Conservation (phyloP, 35 echinoderm and acorn worm genomes). For the Apostichopus parvimensis region DNA sequence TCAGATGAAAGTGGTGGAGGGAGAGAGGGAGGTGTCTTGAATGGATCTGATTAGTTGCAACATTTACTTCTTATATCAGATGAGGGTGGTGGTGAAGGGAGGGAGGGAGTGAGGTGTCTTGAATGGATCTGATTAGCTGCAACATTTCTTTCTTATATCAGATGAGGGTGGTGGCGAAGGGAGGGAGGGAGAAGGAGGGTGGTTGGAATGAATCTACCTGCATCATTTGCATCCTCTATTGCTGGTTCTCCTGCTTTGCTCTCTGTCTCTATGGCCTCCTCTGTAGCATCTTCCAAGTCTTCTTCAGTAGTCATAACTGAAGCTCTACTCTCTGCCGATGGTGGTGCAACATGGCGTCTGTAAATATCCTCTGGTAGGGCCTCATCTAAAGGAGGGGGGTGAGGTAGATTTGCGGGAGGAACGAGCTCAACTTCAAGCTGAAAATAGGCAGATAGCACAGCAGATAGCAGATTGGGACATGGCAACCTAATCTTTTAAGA, state of each 20-base stretch:
- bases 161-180: too few relatives aligned
- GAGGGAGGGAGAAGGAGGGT: not conserved
- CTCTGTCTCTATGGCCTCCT: not conserved
- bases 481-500: too few relatives aligned
- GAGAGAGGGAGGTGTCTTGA: too few relatives aligned
- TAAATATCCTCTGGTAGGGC: conserved; percentile 80
- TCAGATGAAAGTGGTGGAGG: too few relatives aligned
- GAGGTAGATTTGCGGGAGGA: conserved; percentile 69
- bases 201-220: not conserved
- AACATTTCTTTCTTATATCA: not conserved
- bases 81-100: too few relatives aligned
- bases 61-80: not conserved
- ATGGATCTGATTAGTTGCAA: not conserved
- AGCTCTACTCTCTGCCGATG: conserved; percentile 18
- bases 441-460: not conserved
- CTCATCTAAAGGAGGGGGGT: conserved; percentile 91
- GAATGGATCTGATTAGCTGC: not conserved
- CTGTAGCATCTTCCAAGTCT: not conserved
- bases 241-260: conserved; percentile 13
- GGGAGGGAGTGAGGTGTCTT: too few relatives aligned
- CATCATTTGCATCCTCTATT: not conserved
- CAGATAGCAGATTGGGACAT: not conserved
- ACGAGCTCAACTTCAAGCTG: conserved; percentile 84
- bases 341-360: conserved; percentile 73
- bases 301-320: conserved; percentile 4